These are phyloP conservation scores for Drosophila sproati DNA, from an alignment of 1,140 invertebrate genomes.

Conservation along the genomic window DNA sequence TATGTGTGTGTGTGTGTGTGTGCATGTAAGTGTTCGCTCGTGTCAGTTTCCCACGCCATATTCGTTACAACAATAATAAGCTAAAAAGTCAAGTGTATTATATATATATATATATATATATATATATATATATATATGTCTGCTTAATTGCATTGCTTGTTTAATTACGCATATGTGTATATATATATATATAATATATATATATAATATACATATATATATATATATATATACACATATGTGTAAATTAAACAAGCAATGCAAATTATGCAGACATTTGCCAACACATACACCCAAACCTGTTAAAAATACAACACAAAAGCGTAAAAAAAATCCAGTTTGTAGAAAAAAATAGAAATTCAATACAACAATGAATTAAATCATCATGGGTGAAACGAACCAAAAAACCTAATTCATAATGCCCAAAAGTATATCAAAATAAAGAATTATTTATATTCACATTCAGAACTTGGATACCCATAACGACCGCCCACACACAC, in stretches of 20 bases:
- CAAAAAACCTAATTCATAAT: no score
- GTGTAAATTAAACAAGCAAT: not conserved
- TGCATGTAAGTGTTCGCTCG: not conserved
- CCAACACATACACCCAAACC: no score
- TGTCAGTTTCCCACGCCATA: no score
- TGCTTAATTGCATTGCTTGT: no score
- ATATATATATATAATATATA: not conserved
- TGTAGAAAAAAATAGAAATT: not conserved
- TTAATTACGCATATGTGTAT: conserved; percentile 3
- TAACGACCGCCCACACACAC: not conserved
- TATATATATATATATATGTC: not conserved
- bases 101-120: not conserved
- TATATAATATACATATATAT: not conserved
- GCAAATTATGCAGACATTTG: no score
- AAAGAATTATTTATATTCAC: conserved; percentile 1
- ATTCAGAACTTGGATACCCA: conserved; percentile 14
- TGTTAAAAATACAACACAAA: not conserved
- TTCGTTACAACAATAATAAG: no score
- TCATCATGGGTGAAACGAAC: no score
- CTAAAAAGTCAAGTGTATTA: no score
- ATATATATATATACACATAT: not conserved
- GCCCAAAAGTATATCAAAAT: no score
- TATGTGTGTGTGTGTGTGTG: not conserved
- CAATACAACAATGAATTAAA: no score
- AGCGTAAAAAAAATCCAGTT: not conserved